phyloP scores from a whole-genome alignment of 2,888 invertebrate genomes.

The Protophormia terraenovae region DNA sequence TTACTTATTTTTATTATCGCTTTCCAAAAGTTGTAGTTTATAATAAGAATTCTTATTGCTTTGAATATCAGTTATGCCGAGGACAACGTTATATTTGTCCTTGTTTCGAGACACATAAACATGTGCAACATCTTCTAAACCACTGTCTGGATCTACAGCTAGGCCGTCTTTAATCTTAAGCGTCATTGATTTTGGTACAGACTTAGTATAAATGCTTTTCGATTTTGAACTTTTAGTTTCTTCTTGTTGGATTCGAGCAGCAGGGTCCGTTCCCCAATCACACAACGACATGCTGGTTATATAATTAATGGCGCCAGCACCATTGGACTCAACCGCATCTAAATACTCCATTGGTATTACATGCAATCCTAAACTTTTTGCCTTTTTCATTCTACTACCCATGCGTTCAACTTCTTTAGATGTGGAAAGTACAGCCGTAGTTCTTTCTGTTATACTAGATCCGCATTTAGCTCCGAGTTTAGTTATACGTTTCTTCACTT shows the following conservation, averaged over 20 bases:
- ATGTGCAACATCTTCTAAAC: slow-evolving; percentile 85
- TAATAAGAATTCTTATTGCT: slow-evolving; percentile 96
- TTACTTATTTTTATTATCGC: slow-evolving; percentile 85
- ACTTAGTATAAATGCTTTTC: slow-evolving; percentile 84
- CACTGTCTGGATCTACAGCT: slow-evolving; percentile 96
- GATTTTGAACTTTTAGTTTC: slow-evolving; percentile 84
- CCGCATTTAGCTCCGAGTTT: slow-evolving; percentile 89
- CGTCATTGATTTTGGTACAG: slow-evolving; percentile 84
- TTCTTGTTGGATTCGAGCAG: slow-evolving; percentile 80
- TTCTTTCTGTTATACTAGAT: slow-evolving; percentile 84
- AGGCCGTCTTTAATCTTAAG: slow-evolving; percentile 90
- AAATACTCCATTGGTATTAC: slow-evolving; percentile 91
- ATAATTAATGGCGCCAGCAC: slow-evolving; percentile 83
- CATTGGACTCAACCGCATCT: slow-evolving; percentile 85
- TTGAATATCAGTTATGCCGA: slow-evolving; percentile 93
- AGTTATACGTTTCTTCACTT: slow-evolving; percentile 86
- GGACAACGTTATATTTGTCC: slow-evolving; percentile 88
- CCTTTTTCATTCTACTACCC: slow-evolving; percentile 85
- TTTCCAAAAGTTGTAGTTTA: slow-evolving; percentile 94
- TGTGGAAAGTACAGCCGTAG: slow-evolving; percentile 88
- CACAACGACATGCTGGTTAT: slow-evolving; percentile 89
- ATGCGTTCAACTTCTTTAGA: slow-evolving; percentile 86
- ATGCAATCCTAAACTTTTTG: slow-evolving; percentile 87
- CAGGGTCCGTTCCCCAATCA: slow-evolving; percentile 90
- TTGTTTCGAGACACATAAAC: slow-evolving; percentile 84